These are phyloP conservation scores for Machaerirhynchus nigripectus DNA, from an alignment of 2,113 vertebrate genomes.

Conservation along the genomic window DNA sequence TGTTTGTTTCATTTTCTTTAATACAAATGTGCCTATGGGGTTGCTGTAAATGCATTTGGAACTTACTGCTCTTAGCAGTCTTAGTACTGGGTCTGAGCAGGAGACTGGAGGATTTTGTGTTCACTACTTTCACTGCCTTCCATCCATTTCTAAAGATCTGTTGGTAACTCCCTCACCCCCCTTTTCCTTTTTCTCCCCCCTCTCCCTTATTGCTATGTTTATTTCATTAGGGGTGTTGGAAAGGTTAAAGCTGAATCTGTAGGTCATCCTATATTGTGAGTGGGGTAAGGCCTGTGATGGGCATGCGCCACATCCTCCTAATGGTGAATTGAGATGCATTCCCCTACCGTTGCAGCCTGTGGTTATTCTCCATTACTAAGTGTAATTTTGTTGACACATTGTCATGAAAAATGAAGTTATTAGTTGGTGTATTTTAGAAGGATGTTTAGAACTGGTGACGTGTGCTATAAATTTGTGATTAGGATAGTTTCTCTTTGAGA, in stretches of 20 bases:
- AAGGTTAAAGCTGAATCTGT: background rate
- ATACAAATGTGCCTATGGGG: background rate
- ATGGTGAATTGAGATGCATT: background rate
- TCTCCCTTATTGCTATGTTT: background rate
- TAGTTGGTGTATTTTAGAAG: background rate
- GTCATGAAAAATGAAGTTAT: background rate
- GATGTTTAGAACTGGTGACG: background rate
- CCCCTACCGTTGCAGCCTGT: background rate
- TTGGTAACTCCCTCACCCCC: background rate
- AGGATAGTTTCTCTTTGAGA: background rate
- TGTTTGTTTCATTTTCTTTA: background rate
- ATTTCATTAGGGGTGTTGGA: background rate
- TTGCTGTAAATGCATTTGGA: background rate
- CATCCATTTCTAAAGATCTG: background rate
- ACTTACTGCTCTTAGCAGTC: background rate
- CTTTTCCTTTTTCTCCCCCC: background rate
- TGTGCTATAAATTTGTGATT: background rate
- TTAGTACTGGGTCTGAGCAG: background rate
- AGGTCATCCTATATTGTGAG: background rate
- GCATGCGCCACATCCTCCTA: background rate
- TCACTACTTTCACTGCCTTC: background rate
- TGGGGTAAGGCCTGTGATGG: background rate
- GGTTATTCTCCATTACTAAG: background rate
- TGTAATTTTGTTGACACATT: background rate
- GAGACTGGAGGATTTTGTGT: background rate